These are phyloP conservation scores for Xanthia icteritia DNA, from an alignment of 2,888 invertebrate genomes.

Conservation along the genomic window DNA sequence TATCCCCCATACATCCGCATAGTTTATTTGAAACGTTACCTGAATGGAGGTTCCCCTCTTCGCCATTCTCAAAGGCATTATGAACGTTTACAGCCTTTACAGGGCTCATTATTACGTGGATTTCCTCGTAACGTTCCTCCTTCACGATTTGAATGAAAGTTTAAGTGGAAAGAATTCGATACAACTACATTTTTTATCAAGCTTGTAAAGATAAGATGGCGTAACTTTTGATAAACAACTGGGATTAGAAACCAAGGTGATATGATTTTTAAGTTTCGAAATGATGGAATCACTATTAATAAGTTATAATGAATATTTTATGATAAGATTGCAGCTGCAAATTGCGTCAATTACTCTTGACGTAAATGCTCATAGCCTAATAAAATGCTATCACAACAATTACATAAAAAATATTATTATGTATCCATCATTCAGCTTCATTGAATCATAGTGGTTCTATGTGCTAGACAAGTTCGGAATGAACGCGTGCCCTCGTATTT, in stretches of 20 bases:
- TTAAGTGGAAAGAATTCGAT: conserved; percentile 5
- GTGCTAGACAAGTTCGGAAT: conserved; percentile 52
- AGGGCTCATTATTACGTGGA: conserved; percentile 39
- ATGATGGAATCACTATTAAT: conserved; percentile 17
- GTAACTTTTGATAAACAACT: conserved; percentile 24
- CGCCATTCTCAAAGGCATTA: conserved; percentile 50
- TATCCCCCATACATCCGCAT: conserved; percentile 19
- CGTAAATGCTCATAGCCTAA: conserved; percentile 1
- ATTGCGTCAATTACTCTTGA: conserved; percentile 26
- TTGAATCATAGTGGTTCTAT: conserved; percentile 44
- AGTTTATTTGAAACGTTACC: conserved; percentile 32
- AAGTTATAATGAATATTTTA: conserved; percentile 28
- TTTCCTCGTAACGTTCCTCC: conserved; percentile 24
- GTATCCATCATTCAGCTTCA: conserved; percentile 43
- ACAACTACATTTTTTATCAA: conserved; percentile 16
- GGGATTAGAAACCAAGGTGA: conserved; percentile 30
- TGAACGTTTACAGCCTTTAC: conserved; percentile 40
- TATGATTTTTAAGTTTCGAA: conserved; percentile 2
- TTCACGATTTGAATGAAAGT: conserved; percentile 43
- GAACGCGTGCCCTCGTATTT: conserved; percentile 68
- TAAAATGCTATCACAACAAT: conserved; percentile 33
- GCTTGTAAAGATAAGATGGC: conserved; percentile 18
- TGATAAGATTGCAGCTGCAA: conserved; percentile 35
- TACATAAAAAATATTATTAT: conserved; percentile 25
- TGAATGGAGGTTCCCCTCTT: conserved; percentile 52